Evolutionary conservation across 2,888 invertebrate species (phyloP).

Genomic region (Conistra vaccinii): DNA sequence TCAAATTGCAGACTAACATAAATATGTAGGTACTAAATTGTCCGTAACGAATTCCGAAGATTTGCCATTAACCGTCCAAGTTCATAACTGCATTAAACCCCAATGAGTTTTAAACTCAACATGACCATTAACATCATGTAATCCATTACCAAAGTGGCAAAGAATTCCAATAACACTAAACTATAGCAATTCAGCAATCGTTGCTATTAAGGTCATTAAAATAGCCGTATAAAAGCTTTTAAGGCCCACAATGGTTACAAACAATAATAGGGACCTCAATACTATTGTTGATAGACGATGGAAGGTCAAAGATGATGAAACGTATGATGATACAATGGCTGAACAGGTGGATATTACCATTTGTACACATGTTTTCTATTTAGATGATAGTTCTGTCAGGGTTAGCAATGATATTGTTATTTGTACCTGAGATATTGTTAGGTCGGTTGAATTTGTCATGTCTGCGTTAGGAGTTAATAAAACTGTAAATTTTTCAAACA

Average conservation of each 20-base stretch:
- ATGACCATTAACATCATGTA: constrained; percentile 21
- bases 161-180: constrained; percentile 48
- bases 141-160: constrained; percentile 36
- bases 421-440: constrained; percentile 5
- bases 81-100: constrained; percentile 50
- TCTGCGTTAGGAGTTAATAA: not conserved
- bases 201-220: constrained; percentile 41
- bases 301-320: constrained; percentile 65
- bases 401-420: constrained; percentile 14
- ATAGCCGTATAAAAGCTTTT: constrained; percentile 43
- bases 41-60: constrained; percentile 24
- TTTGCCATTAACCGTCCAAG: constrained; percentile 33
- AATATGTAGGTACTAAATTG: not conserved
- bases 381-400: constrained; percentile 11
- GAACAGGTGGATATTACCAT: constrained; percentile 30
- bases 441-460: constrained; percentile 4
- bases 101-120: constrained; percentile 13
- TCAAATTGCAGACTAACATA: not conserved
- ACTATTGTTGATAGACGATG: constrained; percentile 59
- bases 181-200: constrained; percentile 6
- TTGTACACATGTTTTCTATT: constrained; percentile 12
- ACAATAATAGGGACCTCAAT: constrained; percentile 51
- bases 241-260: constrained; percentile 39
- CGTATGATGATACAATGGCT: constrained; percentile 57
- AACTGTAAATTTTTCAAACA: not conserved